These are phyloP conservation scores for Calliopsis andreniformis DNA, from an alignment of 1,140 invertebrate species.

Conservation along the genomic window DNA sequence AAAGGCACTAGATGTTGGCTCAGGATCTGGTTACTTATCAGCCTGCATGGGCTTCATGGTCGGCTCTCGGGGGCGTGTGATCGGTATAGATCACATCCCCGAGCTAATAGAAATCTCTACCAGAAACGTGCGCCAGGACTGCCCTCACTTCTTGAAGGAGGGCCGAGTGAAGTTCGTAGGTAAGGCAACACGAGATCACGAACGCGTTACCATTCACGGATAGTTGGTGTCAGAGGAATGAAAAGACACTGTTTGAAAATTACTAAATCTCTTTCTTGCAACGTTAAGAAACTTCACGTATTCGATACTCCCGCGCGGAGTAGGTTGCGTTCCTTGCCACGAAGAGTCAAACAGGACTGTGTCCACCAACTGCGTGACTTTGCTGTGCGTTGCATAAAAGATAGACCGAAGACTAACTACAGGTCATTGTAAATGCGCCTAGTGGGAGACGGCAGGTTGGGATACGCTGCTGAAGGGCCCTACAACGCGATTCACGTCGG, in stretches of 20 bases:
- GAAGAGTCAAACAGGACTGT: conserved; percentile 51
- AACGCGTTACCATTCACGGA: conserved; percentile 1
- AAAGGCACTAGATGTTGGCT: conserved; percentile 87
- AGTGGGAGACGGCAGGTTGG: conserved; percentile 86
- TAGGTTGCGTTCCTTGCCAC: conserved; percentile 59
- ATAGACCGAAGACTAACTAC: conserved; percentile 72
- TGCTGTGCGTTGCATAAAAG: conserved; percentile 60
- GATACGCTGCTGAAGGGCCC: conserved; percentile 83
- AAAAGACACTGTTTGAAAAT: not conserved
- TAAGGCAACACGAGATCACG: conserved; percentile 49
- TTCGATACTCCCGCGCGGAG: conserved; percentile 56
- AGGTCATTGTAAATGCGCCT: conserved; percentile 83
- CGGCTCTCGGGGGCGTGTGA: conserved; percentile 83
- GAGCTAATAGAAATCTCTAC: conserved; percentile 82
- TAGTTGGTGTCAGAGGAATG: conserved; percentile 14
- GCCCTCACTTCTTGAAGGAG: conserved; percentile 74
- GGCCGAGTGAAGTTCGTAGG: conserved; percentile 76
- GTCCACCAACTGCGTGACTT: conserved; percentile 55
- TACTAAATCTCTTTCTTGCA: not conserved
- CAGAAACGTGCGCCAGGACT: conserved; percentile 74
- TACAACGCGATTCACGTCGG: conserved; percentile 89
- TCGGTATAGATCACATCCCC: conserved; percentile 88
- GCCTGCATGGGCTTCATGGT: conserved; percentile 88
- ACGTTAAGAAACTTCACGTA: conserved; percentile 1
- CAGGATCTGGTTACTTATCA: conserved; percentile 87